Evolutionary conservation across 2,113 vertebrate genomes (phyloP), one percentile per base, ranked within the genome.

Genomic region (Embiotoca jacksoni): DNA sequence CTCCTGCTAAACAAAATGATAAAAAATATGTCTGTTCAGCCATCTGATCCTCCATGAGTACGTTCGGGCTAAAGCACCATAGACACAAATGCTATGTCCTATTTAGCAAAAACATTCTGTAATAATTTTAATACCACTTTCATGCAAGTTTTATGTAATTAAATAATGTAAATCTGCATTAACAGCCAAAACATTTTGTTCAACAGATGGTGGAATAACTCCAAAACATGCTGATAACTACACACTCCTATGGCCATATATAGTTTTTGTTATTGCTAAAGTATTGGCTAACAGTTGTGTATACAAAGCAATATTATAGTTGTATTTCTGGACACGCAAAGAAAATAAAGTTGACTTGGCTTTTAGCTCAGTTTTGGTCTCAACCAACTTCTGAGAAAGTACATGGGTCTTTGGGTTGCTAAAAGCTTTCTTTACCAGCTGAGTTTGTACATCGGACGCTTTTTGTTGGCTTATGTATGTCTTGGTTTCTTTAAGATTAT

Each of bases 1-100:
- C 62, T 77, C 72, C 55, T 68, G 56, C 11, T 32, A 11, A 47
- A 2, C 3, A 58, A 33, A 72, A 39, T 60, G 16, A 65, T 8
- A 36, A 15, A 36, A 4, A 65, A 68, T 5, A 49, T 46, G 5
- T 53, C 7, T 7, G 0, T 11, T 5, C 5, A 31, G 37, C 35
- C 6, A 3, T 31, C 33, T 60, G 37, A 57, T 14, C 11, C 0
- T 39, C 7, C 13, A 60, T 3, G 7, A 39, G n/a, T 6, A 59
- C 14, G 39, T 49, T 41, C 37, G 0, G 36, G 66, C 36, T 61
- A 3, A 59, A 41, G 15, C 35, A n/a, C 13, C 5, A 46, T 44
- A 32, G 14, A 53, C 3, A 39, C 33, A 53, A 10, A 31, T 7
- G 15, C 7, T 47, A 37, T 23, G 39, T 9, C 8, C 7, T 32